phyloP scores from a whole-genome alignment of 2,113 vertebrate species.

The Coracopsis vasa region DNA sequence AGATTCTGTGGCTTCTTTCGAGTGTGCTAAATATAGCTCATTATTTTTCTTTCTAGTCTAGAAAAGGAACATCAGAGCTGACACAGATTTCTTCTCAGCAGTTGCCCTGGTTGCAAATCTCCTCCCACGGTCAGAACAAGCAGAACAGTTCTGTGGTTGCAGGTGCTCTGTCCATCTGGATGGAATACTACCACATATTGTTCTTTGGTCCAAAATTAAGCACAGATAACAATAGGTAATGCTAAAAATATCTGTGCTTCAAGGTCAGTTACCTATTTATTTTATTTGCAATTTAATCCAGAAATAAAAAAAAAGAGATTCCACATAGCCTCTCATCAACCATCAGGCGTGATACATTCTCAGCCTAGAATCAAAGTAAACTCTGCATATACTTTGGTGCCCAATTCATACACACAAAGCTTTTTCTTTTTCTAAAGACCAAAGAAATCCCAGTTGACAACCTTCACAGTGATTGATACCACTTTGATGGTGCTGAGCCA shows the following conservation, averaged over 20 bases:
- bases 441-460: neutral
- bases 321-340: neutral
- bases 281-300: neutral
- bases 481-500: neutral
- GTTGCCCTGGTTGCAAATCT: neutral
- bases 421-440: neutral
- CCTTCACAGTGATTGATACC: neutral
- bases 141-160: neutral
- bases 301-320: neutral
- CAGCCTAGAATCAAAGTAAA: neutral
- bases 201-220: neutral
- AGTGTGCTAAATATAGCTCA: conserved; percentile 43
- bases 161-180: neutral
- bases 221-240: neutral
- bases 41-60: conserved; percentile 35
- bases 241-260: neutral
- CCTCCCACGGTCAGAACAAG: neutral
- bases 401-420: neutral
- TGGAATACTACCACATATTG: neutral
- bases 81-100: conserved; percentile 52
- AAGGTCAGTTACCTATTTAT: neutral
- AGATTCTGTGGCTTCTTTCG: conserved; percentile 25
- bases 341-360: neutral
- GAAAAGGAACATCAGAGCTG: conserved; percentile 38
- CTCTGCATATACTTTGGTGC: neutral